Conservation (phyloP, 2,113 vertebrate genomes). For the Aythya baeri region DNA sequence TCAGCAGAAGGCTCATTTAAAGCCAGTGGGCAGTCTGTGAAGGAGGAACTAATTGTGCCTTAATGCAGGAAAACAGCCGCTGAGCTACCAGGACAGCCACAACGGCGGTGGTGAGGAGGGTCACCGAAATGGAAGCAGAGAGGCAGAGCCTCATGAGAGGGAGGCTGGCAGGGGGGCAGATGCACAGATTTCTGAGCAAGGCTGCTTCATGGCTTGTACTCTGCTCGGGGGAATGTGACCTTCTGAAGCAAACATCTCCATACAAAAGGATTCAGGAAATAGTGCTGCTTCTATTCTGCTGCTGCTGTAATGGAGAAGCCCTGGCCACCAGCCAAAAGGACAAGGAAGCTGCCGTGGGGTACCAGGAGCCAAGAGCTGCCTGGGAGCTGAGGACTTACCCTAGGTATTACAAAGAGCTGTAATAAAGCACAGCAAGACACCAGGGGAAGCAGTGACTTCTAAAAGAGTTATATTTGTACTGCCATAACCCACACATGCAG, state of each 20-base stretch:
- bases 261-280: neutral
- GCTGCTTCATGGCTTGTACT: too few relatives aligned
- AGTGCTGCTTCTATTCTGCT: accelerated
- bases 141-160: too few relatives aligned
- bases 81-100: neutral
- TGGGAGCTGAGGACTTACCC: neutral
- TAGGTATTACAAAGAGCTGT: neutral
- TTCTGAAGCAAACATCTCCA: neutral
- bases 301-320: neutral
- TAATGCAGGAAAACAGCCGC: neutral
- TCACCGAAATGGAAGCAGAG: neutral
- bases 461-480: conserved; percentile 55
- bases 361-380: neutral
- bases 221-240: neutral
- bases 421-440: neutral
- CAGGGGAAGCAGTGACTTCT: neutral
- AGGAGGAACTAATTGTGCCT: neutral
- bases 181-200: neutral
- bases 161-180: neutral
- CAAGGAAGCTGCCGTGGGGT: accelerated
- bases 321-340: neutral
- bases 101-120: neutral
- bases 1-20: neutral
- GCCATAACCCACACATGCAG: neutral
- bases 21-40: neutral